Evolutionary conservation across 2,888 invertebrate genomes (phyloP), one percentile per base, ranked within the genome.

Genomic region (Oscheius sp.): DNA sequence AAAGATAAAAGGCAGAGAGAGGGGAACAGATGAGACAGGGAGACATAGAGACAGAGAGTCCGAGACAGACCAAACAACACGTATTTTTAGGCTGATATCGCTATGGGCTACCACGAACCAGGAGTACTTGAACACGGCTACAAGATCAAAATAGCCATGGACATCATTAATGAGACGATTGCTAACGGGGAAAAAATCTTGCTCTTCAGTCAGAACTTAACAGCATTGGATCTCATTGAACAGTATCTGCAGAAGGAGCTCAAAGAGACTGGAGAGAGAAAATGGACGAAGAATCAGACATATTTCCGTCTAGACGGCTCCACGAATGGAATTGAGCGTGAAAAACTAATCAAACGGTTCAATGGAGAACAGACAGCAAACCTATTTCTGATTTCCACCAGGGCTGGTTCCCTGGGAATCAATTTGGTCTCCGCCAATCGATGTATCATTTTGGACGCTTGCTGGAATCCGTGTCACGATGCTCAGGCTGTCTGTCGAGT

Each of bases 231-330:
- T 92, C 92, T 96, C 76, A 94, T 99, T 78, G 98, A 99, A 91
- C 94, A 95, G 89, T 96, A 95, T 90, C 92, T 98, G 79, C 53
- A 53, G 7, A 33, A 37, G 37, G n/a, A 53, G 35, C 2, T 37
- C n/a, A 21, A 35, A 9, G 55, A 37, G 35, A 42, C 35, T 10
- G 68, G 53, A 21, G 94, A 94, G 88, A 92, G 92, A 87, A 93
- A 93, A 85, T 97, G 96, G 96, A 93, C 93, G 74, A 93, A 94
- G 87, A 95, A 95, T 90, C 92, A 92, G 77, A 94, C 94, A 87
- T 97, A 97, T 90, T 96, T 94, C 90, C 93, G 95, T 95, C 91
- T 99, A 83, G 98, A 99, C 90, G 99, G 99, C 35, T 95, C 95
- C 51, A 99, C 98, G 0, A 93, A 94, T 82, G 95, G 96, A 0